Evolutionary conservation across 2,888 invertebrate species (phyloP).

Genomic region (Ommatoiulus sabulosus): DNA sequence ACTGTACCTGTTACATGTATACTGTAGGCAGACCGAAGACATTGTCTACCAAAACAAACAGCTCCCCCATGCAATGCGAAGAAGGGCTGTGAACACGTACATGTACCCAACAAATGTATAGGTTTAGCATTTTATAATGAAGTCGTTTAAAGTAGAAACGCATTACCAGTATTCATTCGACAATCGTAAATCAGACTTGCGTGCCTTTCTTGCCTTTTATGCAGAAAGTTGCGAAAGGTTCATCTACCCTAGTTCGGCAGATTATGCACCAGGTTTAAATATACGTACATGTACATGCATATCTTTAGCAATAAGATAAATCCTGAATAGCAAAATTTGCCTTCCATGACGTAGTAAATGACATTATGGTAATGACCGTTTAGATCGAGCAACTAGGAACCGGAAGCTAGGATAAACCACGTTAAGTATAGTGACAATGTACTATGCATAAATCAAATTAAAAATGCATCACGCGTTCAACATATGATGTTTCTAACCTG

Average conservation of each 20-base stretch:
- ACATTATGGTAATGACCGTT: neutral
- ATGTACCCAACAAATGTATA: neutral
- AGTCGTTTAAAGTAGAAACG: neutral
- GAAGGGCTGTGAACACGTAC: neutral
- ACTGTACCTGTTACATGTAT: too few relatives aligned
- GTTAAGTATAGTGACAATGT: too few relatives aligned
- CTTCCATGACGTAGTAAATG: neutral
- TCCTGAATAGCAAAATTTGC: neutral
- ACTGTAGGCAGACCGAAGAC: neutral
- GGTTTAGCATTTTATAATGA: neutral
- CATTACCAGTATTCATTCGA: neutral
- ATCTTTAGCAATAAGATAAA: neutral
- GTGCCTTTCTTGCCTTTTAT: neutral
- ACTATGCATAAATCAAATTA: too few relatives aligned
- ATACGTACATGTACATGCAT: neutral
- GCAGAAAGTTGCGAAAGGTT: neutral
- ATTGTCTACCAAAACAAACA: neutral
- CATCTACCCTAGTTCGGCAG: neutral
- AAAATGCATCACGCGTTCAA: too few relatives aligned
- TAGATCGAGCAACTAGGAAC: neutral
- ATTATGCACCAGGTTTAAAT: neutral
- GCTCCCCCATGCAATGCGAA: neutral
- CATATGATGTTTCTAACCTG: too few relatives aligned
- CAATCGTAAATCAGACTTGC: neutral
- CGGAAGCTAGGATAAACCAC: neutral